Percentiles rank a stretch among this genome's conserved stretches.
Conservation (phyloP, 2,113 vertebrate species). For the Xiphophorus hellerii region DNA sequence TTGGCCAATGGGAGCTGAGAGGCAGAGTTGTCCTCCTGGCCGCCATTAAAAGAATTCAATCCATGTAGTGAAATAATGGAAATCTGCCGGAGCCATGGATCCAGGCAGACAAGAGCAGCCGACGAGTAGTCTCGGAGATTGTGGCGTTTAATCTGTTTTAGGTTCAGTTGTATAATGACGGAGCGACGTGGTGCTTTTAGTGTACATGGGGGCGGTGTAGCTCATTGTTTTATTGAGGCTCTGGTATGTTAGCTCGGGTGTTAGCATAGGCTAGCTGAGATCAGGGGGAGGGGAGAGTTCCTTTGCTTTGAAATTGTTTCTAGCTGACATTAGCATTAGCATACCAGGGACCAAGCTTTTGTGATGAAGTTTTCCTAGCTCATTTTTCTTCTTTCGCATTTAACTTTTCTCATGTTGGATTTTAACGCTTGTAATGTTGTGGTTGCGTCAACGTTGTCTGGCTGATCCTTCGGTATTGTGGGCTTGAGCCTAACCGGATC, state of each 20-base stretch:
- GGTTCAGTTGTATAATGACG: slow-evolving; percentile 52
- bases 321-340: slow-evolving; percentile 74
- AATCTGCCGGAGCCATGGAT: slow-evolving; percentile 80
- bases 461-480: slow-evolving; percentile 45
- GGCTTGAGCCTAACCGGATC: slow-evolving; percentile 56
- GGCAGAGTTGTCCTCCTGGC: slow-evolving; percentile 91
- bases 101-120: slow-evolving; percentile 59
- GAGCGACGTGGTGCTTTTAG: slow-evolving; percentile 47
- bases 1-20: slow-evolving; percentile 84
- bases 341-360: slow-evolving; percentile 55
- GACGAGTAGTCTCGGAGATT: slow-evolving; percentile 59
- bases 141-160: slow-evolving; percentile 47
- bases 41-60: slow-evolving; percentile 98
- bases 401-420: slow-evolving; percentile 37
- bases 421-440: slow-evolving; percentile 4
- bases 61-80: slow-evolving; percentile 93
- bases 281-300: slow-evolving; percentile 80
- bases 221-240: slow-evolving; percentile 77
- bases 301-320: slow-evolving; percentile 78
- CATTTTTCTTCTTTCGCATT: slow-evolving; percentile 27
- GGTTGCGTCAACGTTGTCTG: slow-evolving; percentile 33
- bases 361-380: slow-evolving; percentile 61
- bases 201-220: slow-evolving; percentile 57
- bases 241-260: slow-evolving; percentile 75
- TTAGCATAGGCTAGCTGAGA: slow-evolving; percentile 68